A percentile compares a stretch with the other conserved stretches of the same genome.
Conservation (phyloP, 2,113 vertebrate genomes). For the Dasyprocta punctata region DNA sequence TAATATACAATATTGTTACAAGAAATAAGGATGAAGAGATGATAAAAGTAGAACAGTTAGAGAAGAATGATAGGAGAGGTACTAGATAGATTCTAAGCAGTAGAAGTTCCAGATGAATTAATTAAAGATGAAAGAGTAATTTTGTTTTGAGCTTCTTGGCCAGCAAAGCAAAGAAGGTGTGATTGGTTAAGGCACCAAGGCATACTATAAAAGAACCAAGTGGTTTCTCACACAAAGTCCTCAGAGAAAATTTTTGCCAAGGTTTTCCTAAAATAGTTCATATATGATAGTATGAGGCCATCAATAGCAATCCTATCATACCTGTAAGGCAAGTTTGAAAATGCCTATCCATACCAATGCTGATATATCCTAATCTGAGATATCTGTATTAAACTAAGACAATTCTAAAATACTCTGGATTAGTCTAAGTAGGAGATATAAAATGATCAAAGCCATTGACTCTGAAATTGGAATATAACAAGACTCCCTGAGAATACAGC, state of each 20-base stretch:
- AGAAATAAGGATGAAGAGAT: neutral
- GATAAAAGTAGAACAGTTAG: conserved; percentile 15
- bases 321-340: neutral
- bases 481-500: neutral
- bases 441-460: neutral
- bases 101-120: neutral
- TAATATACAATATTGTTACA: neutral
- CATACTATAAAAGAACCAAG: neutral
- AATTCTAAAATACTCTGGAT: neutral
- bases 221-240: neutral
- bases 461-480: neutral
- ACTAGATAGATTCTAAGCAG: neutral
- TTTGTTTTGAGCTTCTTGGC: neutral
- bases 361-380: neutral
- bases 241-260: neutral
- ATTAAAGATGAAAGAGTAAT: neutral
- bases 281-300: neutral
- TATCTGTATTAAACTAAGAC: neutral
- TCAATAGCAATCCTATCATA: neutral
- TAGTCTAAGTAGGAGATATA: neutral
- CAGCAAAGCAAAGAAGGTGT: neutral
- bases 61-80: neutral
- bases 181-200: neutral
- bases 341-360: neutral
- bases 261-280: neutral